Conservation (phyloP, 2,113 vertebrate genomes). For the Strix aluco region DNA sequence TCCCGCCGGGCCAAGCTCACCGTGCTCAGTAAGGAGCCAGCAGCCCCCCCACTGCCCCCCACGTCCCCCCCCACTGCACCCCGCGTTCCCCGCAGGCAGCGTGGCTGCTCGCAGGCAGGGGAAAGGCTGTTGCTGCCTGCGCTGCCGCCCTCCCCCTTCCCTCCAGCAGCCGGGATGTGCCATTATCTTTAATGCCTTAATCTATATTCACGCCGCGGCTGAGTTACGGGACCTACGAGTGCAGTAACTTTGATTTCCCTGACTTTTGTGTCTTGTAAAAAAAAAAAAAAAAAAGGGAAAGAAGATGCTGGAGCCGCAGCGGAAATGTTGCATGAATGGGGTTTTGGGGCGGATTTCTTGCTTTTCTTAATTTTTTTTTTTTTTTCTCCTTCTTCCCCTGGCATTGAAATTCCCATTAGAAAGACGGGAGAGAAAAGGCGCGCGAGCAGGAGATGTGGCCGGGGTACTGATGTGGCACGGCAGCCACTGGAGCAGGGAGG, state of each 20-base stretch:
- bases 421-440: not conserved
- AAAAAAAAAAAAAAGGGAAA: not conserved
- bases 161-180: not conserved
- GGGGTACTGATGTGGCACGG: fast-evolving
- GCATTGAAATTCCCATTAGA: not conserved
- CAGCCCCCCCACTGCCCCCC: not conserved
- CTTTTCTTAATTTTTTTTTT: not conserved
- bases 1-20: constrained; percentile 90
- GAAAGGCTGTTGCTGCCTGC: not conserved
- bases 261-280: not conserved
- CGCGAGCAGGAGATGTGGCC: not conserved
- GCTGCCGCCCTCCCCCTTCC: not conserved
- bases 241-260: not conserved
- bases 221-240: not conserved
- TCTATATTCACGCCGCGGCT: not conserved
- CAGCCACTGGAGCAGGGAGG: not conserved
- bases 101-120: not conserved
- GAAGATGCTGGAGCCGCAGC: not conserved
- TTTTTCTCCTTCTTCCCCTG: not conserved
- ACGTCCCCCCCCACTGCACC: not conserved
- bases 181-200: not conserved
- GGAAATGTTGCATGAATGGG: not conserved
- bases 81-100: not conserved
- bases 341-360: not conserved
- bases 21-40: constrained; percentile 85